Percentiles rank a stretch among this genome's conserved stretches.
Evolutionary conservation across 2,113 vertebrate genomes (phyloP).

Genomic region (Rana temporaria): DNA sequence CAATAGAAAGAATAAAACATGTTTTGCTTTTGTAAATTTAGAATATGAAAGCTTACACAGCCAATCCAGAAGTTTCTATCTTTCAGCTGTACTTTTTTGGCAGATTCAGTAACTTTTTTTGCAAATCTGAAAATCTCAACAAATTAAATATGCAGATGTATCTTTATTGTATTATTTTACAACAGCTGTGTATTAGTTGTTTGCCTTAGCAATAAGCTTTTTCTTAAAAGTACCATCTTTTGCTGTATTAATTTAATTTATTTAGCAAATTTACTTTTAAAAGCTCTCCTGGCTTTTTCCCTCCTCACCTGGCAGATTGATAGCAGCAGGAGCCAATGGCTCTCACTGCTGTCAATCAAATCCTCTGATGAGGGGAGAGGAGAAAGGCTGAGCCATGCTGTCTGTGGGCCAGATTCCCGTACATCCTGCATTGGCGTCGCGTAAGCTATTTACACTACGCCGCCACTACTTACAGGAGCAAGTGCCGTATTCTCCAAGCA

Average conservation of each 20-base stretch:
- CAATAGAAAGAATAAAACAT: background rate
- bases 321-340: too few species aligned
- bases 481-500: too few species aligned
- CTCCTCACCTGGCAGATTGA: too few species aligned
- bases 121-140: background rate
- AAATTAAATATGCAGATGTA: constrained; percentile 28
- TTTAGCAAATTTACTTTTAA: constrained; percentile 10
- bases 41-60: constrained; percentile 3
- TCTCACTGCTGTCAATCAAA: too few species aligned
- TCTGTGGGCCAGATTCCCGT: too few species aligned
- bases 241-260: background rate
- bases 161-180: background rate
- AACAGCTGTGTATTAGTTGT: background rate
- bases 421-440: too few species aligned
- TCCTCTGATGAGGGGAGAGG: too few species aligned
- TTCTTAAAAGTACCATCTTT: background rate
- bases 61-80: background rate
- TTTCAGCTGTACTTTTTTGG: constrained; percentile 20
- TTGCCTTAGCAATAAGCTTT: background rate
- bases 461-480: too few species aligned
- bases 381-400: too few species aligned
- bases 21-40: constrained; percentile 12
- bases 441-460: too few species aligned
- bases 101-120: constrained; percentile 22
- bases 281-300: too few species aligned